Evolutionary conservation across 1,140 invertebrate genomes (phyloP), one percentile per base, ranked within the genome.

Genomic region (Drosophila serrata): DNA sequence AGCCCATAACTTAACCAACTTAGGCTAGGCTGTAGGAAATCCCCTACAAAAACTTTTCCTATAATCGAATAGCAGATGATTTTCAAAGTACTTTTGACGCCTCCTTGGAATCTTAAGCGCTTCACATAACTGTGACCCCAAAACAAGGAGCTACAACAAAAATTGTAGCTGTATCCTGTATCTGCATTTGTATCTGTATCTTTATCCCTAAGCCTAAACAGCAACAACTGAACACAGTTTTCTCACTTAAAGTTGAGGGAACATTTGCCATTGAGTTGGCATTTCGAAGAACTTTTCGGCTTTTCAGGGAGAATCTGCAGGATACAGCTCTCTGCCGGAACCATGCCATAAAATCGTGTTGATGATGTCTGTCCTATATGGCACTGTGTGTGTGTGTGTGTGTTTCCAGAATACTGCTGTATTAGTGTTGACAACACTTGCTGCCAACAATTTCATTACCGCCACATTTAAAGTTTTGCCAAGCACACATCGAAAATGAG

Each of bases 381-480:
- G 7, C 1, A 60, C 12, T 43, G 11, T 37, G 39, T 59, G 46
- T 46, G 42, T 45, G 37, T 45, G 19, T 58, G 43, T 56, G 22
- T 63, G 35, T 59, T 24, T 67, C 29, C 58, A 33, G 40, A 43
- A 35, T 42, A 35, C n/a, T 29, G 68, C 17, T 59, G 59, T 70
- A 22, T 60, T 46, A 62, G 78, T 85, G 79, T 75, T 87, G 82
- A 87, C 82, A 79, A 68, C 79, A 87, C 79, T 84, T 85, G 77
- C 74, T 84, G 80, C 67, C 84, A 84, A 90, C 80, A 84, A 88
- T 88, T 88, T 88, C 84, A 88, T 88, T 90, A 88, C 81, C 81
- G 77, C 80, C 62, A 82, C 84, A 84, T 88, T 88, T 88, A 88
- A 90, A 88, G 85, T 90, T 87, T 81, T 78, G 70, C 73, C 68